Evolutionary conservation across 2,797 vertebrate species (phyloP).

Genomic region (Mus minutoides): DNA sequence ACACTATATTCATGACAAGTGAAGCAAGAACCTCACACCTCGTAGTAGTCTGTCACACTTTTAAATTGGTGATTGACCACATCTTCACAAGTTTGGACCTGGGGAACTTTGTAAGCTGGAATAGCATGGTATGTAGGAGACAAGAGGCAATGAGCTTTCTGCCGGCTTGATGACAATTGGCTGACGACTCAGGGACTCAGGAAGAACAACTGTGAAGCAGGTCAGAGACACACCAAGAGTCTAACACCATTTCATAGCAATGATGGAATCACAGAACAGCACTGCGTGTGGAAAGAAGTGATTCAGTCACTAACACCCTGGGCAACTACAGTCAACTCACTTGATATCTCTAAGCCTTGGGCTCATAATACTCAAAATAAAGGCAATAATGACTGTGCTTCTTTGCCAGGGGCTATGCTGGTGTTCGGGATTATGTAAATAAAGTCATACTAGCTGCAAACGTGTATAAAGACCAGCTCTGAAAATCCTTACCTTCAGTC

Average conservation of each 20-base stretch:
- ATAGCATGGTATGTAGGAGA: not conserved
- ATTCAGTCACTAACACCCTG: not conserved
- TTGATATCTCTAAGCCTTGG: not conserved
- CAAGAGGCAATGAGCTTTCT: not conserved
- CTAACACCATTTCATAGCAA: not conserved
- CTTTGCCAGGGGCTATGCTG: accelerated
- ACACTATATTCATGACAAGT: not conserved
- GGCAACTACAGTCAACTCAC: not conserved
- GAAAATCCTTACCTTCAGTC: not conserved
- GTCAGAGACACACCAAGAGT: not conserved
- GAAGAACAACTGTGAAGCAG: not conserved
- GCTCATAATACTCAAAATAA: not conserved
- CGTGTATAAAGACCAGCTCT: not conserved
- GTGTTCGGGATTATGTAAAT: not conserved
- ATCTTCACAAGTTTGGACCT: not conserved
- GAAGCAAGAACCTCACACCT: not conserved
- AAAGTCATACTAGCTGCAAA: not conserved
- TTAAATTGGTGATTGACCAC: not conserved
- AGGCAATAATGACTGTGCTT: not conserved
- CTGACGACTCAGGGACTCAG: not conserved
- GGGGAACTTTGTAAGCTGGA: not conserved
- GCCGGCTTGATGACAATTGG: not conserved
- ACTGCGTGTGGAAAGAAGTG: not conserved
- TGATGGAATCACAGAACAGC: not conserved
- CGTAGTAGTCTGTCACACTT: not conserved